Conservation (phyloP, 2,797 vertebrate genomes). For the Ptychadena robeensis region DNA sequence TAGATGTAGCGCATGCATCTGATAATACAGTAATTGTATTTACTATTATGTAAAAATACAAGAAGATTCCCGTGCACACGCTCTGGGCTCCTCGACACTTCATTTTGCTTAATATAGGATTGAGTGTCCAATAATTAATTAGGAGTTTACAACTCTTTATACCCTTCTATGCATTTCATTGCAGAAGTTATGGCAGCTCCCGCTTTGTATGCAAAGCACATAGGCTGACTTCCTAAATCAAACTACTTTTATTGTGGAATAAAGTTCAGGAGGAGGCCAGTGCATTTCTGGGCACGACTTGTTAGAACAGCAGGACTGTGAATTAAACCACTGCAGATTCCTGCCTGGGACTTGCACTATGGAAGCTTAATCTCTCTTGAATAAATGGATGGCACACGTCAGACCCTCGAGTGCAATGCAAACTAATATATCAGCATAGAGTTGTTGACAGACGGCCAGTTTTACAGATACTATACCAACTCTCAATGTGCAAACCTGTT, state of each 20-base stretch:
- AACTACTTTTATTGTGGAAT: conserved; percentile 60
- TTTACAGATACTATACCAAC: conserved; percentile 28
- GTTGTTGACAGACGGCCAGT: conserved; percentile 30
- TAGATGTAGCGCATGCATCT: background rate
- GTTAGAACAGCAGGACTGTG: conserved; percentile 57
- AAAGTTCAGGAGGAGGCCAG: conserved; percentile 61
- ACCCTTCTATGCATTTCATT: conserved; percentile 42
- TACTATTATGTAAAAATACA: background rate
- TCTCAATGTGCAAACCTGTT: conserved; percentile 30
- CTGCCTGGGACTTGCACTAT: conserved; percentile 47
- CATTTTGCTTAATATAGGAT: conserved; percentile 23
- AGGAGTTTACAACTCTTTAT: conserved; percentile 39
- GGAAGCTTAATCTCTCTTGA: conserved; percentile 57
- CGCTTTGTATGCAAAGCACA: conserved; percentile 48
- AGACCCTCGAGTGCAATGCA: conserved; percentile 48
- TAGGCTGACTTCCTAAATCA: conserved; percentile 56
- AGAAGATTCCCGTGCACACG: background rate
- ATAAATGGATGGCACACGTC: conserved; percentile 53
- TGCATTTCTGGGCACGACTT: conserved; percentile 59
- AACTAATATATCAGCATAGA: conserved; percentile 49
- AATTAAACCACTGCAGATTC: conserved; percentile 59
- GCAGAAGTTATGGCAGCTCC: conserved; percentile 48
- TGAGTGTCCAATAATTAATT: conserved; percentile 53
- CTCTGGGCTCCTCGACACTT: background rate
- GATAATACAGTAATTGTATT: background rate